Evolutionary conservation across 2,113 vertebrate species (phyloP).

Genomic region (Shinisaurus crocodilurus): DNA sequence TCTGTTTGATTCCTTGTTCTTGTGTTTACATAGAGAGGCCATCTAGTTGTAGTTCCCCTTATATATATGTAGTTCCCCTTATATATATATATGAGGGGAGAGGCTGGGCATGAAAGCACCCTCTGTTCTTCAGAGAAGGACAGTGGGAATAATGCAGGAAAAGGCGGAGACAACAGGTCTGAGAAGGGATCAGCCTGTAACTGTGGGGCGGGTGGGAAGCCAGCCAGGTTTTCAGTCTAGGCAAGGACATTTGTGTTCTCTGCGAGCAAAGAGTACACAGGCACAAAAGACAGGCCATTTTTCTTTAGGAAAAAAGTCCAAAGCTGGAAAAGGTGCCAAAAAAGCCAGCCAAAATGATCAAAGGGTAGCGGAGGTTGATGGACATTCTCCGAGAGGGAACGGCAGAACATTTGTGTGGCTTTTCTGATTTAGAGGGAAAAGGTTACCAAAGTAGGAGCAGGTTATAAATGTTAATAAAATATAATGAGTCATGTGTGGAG

Average conservation of each 20-base stretch:
- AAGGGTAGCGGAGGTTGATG: background rate
- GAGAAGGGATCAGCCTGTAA: background rate
- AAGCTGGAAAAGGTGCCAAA: background rate
- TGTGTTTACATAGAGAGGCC: background rate
- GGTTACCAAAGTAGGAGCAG: background rate
- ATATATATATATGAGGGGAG: background rate
- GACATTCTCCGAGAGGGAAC: background rate
- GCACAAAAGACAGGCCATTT: background rate
- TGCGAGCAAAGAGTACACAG: background rate
- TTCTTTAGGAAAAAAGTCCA: background rate
- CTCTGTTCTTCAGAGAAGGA: background rate
- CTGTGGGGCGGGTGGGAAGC: background rate
- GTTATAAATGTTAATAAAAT: background rate
- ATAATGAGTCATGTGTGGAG: background rate
- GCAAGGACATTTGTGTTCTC: background rate
- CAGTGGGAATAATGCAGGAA: background rate
- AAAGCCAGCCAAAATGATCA: background rate
- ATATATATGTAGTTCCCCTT: background rate
- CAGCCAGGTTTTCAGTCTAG: background rate
- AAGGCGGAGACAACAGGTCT: background rate
- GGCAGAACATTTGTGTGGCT: background rate
- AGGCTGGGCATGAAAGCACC: background rate
- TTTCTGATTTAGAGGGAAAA: background rate
- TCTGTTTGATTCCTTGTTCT: background rate
- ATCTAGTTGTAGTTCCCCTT: background rate